Evolutionary conservation across 2,113 vertebrate genomes (phyloP), one percentile per base, ranked within the genome.

Genomic region (Taxidea taxus): DNA sequence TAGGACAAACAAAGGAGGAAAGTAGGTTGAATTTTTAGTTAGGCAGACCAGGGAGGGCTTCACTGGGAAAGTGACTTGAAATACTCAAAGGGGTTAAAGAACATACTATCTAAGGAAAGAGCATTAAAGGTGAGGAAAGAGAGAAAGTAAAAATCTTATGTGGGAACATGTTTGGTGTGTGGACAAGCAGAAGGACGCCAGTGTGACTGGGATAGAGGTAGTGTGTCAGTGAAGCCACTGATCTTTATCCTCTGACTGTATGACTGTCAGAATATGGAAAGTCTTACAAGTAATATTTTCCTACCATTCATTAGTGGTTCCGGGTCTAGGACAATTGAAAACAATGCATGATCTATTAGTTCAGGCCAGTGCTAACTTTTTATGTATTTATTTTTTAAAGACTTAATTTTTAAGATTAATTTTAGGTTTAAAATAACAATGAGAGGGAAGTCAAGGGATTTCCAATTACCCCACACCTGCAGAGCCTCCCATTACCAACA

Each of bases 261-360:
- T 47, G 27, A 81, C 23, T 54, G 3, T 31, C 14, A 25, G 31
- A n/a, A 25, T 20, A 27, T 0, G 1, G 3, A 6, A 2, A 10
- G 27, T 47, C 42, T 58, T 83, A 34, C 20, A 78, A 47, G 64
- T 54, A 25, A 18, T 25, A 8, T 72, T 31, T 90, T 51, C 31
- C 15, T 31, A 13, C 31, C 29, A 4, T n/a, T 66, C 14, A 10
- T 37, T 49, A 74, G 29, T 23, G 34, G 8, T 80, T 80, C 29
- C 44, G 34, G 4, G 70, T 70, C 20, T 51, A 12, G 31, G 42
- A 6, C 10, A 74, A 34, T 21, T 51, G 42, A 94, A 97, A 58
- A 34, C 14, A 92, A 13, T 20, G 64, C 7, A 54, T 23, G 54
- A 58, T 70, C 21, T 34, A 62, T 81, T 62, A 21, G 49, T 15